Base-by-base conservation (phyloP, 2,888 invertebrate genomes). In the Drosophila quinaria region DNA sequence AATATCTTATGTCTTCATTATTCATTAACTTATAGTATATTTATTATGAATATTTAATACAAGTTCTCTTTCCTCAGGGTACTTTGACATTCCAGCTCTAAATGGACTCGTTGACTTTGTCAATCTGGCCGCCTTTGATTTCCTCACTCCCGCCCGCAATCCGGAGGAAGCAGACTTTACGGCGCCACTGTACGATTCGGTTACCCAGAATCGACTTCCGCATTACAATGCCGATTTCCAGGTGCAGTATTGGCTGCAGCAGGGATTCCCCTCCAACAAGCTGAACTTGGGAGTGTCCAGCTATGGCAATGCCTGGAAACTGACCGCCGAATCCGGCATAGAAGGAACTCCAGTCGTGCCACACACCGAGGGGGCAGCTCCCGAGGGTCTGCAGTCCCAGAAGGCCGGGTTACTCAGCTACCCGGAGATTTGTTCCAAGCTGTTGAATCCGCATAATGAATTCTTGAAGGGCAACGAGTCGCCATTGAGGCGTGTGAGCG, bases 61-160 rank as follows among this genome's bases (percentile, higher is more conserved):
- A 2, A 51, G n/a, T 4, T 11, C 41, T 8, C 1, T 17, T 29
- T 25, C n/a, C 13, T 3, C 84, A 97, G 97, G 96, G 69, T 97
- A 97, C 92, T 96, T 94, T 92, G 96, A 97, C 87, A 94, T 96
- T 0, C 95, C 95, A 2, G 93, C 95, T 11, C 92, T 97, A 56
- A 94, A 95, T 60, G 95, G 95, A 74, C 93, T 96, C 86, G 94
- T 97, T 33, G 97, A 98, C 90, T 95, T 95, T 78, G 95, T 98
- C 25, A 96, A 96, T 84, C 90, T 98, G 56, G 94, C 96, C 87
- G 94, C 96, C 0, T 97, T 95, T 87, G 97, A 98, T 92, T 97
- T 96, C 92, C 94, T 94, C 80, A 96, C 95, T 0, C 95, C 97
- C 0, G 94, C 94, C 39, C 94, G 97, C 15, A 96, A 96, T 91